These are phyloP conservation scores for Corynorhinus townsendii DNA, from an alignment of 2,113 vertebrate genomes.

Conservation along the genomic window DNA sequence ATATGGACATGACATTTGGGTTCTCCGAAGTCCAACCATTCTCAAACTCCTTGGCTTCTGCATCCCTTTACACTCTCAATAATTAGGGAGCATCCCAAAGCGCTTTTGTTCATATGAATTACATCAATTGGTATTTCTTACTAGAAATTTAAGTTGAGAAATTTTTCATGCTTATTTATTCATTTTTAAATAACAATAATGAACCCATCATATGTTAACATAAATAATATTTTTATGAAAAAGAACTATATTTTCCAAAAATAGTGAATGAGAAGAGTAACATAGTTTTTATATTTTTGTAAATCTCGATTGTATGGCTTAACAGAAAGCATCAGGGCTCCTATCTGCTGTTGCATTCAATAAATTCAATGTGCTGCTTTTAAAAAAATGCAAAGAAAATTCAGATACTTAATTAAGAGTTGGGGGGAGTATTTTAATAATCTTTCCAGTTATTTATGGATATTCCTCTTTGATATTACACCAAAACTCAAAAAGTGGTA, in stretches of 20 bases:
- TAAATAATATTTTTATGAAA: background rate
- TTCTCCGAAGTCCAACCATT: background rate
- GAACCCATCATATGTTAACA: background rate
- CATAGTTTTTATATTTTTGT: background rate
- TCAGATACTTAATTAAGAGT: background rate
- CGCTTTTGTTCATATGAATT: background rate
- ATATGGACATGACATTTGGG: background rate
- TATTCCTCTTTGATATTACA: background rate
- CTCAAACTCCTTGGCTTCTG: background rate
- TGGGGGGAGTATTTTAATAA: background rate
- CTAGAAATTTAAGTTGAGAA: background rate
- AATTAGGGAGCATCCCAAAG: background rate
- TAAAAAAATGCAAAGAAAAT: background rate
- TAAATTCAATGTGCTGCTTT: background rate
- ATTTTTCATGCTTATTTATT: background rate
- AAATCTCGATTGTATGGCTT: background rate
- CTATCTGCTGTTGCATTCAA: background rate
- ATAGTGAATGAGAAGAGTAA: background rate
- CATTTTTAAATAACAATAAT: background rate
- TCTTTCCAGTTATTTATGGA: background rate
- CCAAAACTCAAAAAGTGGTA: background rate
- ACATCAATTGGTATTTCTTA: background rate
- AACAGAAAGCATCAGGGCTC: background rate
- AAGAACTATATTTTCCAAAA: background rate
- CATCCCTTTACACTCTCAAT: background rate